These are phyloP conservation scores for Apocheima hispidaria DNA, from an alignment of 2,888 invertebrate species.

Conservation along the genomic window DNA sequence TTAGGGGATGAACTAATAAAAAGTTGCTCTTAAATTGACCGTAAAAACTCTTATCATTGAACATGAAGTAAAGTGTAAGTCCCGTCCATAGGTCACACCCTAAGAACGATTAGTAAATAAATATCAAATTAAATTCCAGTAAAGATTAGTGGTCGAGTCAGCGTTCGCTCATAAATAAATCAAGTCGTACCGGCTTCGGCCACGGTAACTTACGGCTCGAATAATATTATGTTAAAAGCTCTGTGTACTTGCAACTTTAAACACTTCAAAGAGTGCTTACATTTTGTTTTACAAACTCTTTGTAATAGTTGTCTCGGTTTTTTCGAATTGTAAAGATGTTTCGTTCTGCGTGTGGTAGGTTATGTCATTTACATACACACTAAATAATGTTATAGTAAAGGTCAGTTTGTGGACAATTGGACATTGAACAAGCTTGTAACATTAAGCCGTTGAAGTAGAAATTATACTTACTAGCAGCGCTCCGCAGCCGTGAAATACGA, in stretches of 20 bases:
- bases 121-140: constrained; percentile 82
- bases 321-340: constrained; percentile 38
- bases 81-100: constrained; percentile 8
- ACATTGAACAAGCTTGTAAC: neutral
- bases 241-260: constrained; percentile 45
- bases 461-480: neutral
- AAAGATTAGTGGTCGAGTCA: constrained; percentile 79
- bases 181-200: constrained; percentile 62
- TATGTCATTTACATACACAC: constrained; percentile 24
- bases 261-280: constrained; percentile 26
- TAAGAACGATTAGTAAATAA: constrained; percentile 76
- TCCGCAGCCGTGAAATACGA: too few relatives aligned
- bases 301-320: constrained; percentile 51
- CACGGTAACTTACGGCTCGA: constrained; percentile 80
- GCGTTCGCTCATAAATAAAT: constrained; percentile 81
- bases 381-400: constrained; percentile 16
- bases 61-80: neutral
- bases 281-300: constrained; percentile 46
- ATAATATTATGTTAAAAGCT: constrained; percentile 80
- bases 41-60: neutral
- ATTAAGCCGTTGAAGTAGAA: neutral
- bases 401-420: constrained; percentile 2
- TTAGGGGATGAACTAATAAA: too few relatives aligned
- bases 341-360: constrained; percentile 33
- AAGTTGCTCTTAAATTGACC: neutral